Evolutionary conservation across 1,140 invertebrate genomes (phyloP).

Genomic region (Drosophila busckii): DNA sequence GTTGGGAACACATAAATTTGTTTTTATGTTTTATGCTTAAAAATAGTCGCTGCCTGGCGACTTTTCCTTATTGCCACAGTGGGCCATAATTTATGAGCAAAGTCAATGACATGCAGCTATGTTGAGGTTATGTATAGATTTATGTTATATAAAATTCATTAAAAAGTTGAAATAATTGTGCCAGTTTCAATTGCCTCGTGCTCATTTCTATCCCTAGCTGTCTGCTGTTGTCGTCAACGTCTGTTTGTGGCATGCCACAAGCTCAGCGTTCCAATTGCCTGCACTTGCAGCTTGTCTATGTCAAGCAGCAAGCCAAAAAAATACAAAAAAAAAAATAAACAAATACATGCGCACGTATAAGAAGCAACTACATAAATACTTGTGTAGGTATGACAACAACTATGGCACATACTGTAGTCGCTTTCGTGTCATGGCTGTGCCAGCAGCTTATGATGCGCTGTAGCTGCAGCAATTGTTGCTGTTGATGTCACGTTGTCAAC

Average conservation of each 20-base stretch:
- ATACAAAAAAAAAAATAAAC: conserved; percentile 29
- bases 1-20: conserved; percentile 21
- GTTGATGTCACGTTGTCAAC: conserved; percentile 2
- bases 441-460: conserved; percentile 14
- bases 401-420: conserved; percentile 16
- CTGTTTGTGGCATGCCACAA: conserved; percentile 38
- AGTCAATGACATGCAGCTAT: conserved; percentile 68
- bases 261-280: conserved; percentile 24
- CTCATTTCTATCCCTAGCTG: conserved; percentile 1
- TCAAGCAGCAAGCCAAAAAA: conserved; percentile 17
- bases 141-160: too few species aligned
- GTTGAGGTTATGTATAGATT: too few species aligned
- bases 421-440: conserved; percentile 29
- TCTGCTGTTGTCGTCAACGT: conserved; percentile 23
- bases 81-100: conserved; percentile 33
- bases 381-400: conserved; percentile 6
- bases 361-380: conserved; percentile 8
- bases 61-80: conserved; percentile 24
- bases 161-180: too few species aligned
- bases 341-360: conserved; percentile 9
- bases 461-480: conserved; percentile 3
- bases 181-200: not conserved
- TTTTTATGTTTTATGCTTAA: conserved; percentile 34
- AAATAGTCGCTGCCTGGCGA: conserved; percentile 28
- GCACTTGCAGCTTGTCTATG: conserved; percentile 21